A percentile compares a stretch with the other conserved stretches of the same genome.
Conservation (phyloP, 1,140 invertebrate species). For the Proctacanthus coquilletti region DNA sequence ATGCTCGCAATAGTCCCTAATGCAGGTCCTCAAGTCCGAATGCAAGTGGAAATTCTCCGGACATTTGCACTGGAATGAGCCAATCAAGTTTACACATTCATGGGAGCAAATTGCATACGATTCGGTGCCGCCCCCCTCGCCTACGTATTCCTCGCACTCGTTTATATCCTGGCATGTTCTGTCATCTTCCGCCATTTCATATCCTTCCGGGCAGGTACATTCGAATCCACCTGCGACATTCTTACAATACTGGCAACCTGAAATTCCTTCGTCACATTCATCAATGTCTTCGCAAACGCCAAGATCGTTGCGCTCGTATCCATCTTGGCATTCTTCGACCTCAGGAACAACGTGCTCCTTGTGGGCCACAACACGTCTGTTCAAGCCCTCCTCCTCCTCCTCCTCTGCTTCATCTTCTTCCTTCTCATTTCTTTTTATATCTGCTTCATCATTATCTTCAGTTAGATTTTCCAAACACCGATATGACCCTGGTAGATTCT, state of each 20-base stretch:
- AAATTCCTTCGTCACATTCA: conserved; percentile 38
- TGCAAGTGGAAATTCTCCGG: conserved; percentile 18
- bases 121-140: conserved; percentile 22
- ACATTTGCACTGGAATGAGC: conserved; percentile 44
- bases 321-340: conserved; percentile 26
- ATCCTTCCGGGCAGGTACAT: conserved; percentile 43
- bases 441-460: conserved; percentile 4
- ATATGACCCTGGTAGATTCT: conserved; percentile 54
- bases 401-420: conserved; percentile 5
- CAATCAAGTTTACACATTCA: conserved; percentile 46
- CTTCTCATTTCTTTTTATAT: conserved; percentile 6
- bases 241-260: conserved; percentile 11
- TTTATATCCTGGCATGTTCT: conserved; percentile 40
- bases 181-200: conserved; percentile 29
- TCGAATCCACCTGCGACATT: conserved; percentile 30
- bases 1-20: conserved; percentile 18
- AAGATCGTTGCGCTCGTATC: conserved; percentile 18
- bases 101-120: conserved; percentile 36
- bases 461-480: conserved; percentile 31
- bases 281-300: conserved; percentile 43
- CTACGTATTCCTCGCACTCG: conserved; percentile 40
- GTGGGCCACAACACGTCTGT: too few relatives aligned
- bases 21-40: conserved; percentile 25
- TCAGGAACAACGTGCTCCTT: too few relatives aligned
- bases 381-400: too few relatives aligned